Percentiles rank a stretch among this genome's conserved stretches.
These are phyloP conservation scores for Bradypodion ventrale DNA, from an alignment of 2,797 vertebrate species.

Conservation along the genomic window DNA sequence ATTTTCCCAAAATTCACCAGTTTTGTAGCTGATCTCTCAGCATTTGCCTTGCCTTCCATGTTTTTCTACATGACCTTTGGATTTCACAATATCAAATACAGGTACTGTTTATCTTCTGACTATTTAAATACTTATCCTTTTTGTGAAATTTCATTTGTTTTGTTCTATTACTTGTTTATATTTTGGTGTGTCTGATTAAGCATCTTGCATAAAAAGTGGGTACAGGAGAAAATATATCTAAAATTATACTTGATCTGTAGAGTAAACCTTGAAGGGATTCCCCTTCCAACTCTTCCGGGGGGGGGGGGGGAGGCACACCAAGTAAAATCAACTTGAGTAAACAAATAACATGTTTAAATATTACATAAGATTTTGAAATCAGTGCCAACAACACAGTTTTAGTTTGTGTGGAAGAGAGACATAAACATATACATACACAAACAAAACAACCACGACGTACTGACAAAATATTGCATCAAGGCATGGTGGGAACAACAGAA, in stretches of 20 bases:
- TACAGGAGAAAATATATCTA: neutral
- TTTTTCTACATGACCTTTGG: neutral
- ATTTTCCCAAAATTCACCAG: neutral
- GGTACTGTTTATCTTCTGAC: neutral
- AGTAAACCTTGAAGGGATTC: neutral
- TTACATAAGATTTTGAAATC: neutral
- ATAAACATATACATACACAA: neutral
- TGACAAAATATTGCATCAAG: neutral
- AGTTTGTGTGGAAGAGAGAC: neutral
- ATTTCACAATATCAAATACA: conserved; percentile 1
- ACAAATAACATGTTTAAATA: neutral
- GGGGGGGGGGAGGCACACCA: no score
- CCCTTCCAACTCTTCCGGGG: neutral
- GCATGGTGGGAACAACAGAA: neutral
- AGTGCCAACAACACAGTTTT: neutral
- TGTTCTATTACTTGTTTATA: neutral
- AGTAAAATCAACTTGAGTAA: neutral
- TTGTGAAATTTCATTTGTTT: neutral
- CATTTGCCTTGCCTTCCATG: neutral
- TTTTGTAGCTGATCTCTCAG: neutral
- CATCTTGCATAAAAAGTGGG: no score
- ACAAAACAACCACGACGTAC: neutral
- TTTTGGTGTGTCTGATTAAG: no score
- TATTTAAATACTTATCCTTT: neutral
- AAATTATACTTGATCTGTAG: neutral